These are phyloP conservation scores for Drosophila fulvimacula DNA, from an alignment of 2,888 invertebrate species.

Conservation along the genomic window DNA sequence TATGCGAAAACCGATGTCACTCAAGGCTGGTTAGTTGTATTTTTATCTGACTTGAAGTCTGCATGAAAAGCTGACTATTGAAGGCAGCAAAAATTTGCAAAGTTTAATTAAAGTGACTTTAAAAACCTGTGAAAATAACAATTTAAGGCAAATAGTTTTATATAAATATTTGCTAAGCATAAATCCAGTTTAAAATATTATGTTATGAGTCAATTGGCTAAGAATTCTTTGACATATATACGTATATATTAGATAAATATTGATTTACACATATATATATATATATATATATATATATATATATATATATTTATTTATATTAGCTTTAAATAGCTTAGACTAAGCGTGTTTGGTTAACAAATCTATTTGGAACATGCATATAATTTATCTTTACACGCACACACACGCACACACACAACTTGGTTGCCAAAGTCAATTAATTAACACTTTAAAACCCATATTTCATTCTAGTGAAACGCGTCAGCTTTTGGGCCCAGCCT, in stretches of 20 bases:
- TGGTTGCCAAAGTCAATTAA: slow-evolving; percentile 29
- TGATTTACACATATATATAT: no score
- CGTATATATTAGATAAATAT: no score
- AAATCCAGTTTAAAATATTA: neutral
- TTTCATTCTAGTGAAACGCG: slow-evolving; percentile 39
- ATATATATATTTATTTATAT: neutral
- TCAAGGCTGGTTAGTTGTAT: slow-evolving; percentile 31
- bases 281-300: neutral
- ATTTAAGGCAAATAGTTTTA: no score
- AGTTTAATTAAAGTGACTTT: neutral
- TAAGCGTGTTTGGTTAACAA: neutral
- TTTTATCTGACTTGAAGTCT: slow-evolving; percentile 4
- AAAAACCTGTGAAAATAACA: neutral
- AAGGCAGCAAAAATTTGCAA: neutral
- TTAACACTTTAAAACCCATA: slow-evolving; percentile 31
- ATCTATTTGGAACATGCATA: slow-evolving; percentile 6
- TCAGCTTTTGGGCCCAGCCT: slow-evolving; percentile 9
- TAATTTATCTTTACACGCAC: slow-evolving; percentile 7
- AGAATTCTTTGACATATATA: neutral
- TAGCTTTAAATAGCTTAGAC: neutral
- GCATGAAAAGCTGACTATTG: neutral
- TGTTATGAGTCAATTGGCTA: neutral
- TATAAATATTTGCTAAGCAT: neutral
- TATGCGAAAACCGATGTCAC: slow-evolving; percentile 3
- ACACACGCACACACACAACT: neutral